Conservation (phyloP, 2,888 invertebrate genomes). For the Sarcophaga variegata region DNA sequence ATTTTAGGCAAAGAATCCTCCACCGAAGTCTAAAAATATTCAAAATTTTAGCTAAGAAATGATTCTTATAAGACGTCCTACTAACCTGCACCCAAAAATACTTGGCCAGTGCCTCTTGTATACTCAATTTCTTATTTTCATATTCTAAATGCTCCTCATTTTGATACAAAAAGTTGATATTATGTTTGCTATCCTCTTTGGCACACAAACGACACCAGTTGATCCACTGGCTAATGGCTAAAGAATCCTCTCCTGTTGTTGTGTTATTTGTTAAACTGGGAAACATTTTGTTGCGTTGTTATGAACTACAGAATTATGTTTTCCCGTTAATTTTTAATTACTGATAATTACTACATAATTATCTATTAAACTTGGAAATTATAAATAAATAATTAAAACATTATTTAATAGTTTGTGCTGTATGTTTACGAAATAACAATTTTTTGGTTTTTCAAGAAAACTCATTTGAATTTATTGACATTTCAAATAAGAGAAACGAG, state of each 20-base stretch:
- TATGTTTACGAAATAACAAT: not conserved
- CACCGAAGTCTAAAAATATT: slow-evolving; percentile 72
- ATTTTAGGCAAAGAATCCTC: slow-evolving; percentile 76
- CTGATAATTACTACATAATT: no score
- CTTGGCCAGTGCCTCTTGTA: slow-evolving; percentile 77
- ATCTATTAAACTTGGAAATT: no score
- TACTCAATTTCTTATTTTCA: slow-evolving; percentile 65
- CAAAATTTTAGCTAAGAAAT: not conserved
- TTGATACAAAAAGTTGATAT: slow-evolving; percentile 75
- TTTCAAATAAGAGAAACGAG: no score
- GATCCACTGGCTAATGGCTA: slow-evolving; percentile 37
- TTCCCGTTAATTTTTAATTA: not conserved
- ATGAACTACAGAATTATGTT: not conserved
- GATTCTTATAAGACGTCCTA: not conserved
- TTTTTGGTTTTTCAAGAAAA: not conserved
- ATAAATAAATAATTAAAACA: not conserved
- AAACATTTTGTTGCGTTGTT: slow-evolving; percentile 26
- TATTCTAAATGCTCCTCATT: slow-evolving; percentile 65
- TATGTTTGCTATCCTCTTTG: slow-evolving; percentile 69
- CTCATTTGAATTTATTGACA: not conserved
- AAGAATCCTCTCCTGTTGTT: not conserved
- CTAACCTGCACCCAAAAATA: slow-evolving; percentile 78
- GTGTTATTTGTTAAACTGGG: not conserved
- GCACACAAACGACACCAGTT: slow-evolving; percentile 66
- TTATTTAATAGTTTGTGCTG: not conserved